phyloP scores from a whole-genome alignment of 2,113 vertebrate species.

The Pachypanchax playfairii region DNA sequence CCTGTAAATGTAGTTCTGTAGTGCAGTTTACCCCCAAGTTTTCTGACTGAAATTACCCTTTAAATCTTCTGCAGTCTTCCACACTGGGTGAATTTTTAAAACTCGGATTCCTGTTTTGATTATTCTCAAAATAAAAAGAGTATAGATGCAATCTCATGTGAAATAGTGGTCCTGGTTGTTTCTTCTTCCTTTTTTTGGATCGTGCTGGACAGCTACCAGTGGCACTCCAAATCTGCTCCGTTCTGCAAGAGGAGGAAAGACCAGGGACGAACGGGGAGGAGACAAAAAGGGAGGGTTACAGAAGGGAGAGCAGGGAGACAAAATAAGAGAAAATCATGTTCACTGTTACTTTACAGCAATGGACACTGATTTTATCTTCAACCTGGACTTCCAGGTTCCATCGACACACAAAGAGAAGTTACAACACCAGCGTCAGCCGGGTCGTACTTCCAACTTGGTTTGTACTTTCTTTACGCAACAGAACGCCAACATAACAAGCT shows the following conservation, averaged over 20 bases:
- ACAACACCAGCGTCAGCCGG: conserved; percentile 22
- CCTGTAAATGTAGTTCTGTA: conserved; percentile 25
- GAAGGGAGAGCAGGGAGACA: neutral
- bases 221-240: conserved; percentile 94
- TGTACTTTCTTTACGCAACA: conserved; percentile 12
- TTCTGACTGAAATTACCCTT: conserved; percentile 77
- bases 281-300: neutral
- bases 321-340: neutral
- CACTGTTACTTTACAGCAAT: conserved; percentile 11
- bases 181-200: conserved; percentile 57
- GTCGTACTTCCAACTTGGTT: conserved; percentile 4
- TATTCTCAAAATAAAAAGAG: conserved; percentile 81
- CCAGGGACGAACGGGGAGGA: neutral
- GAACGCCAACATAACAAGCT: conserved; percentile 12
- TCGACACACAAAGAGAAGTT: conserved; percentile 6
- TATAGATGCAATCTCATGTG: conserved; percentile 84
- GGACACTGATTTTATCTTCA: neutral
- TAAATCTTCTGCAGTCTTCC: conserved; percentile 70
- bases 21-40: conserved; percentile 71
- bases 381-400: conserved; percentile 27
- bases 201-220: conserved; percentile 88
- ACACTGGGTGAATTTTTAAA: conserved; percentile 56
- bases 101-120: conserved; percentile 42
- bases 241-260: conserved; percentile 80
- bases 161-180: conserved; percentile 85